Evolutionary conservation across 2,797 vertebrate species (phyloP).

Genomic region (Mormyrus proboscirostris): DNA sequence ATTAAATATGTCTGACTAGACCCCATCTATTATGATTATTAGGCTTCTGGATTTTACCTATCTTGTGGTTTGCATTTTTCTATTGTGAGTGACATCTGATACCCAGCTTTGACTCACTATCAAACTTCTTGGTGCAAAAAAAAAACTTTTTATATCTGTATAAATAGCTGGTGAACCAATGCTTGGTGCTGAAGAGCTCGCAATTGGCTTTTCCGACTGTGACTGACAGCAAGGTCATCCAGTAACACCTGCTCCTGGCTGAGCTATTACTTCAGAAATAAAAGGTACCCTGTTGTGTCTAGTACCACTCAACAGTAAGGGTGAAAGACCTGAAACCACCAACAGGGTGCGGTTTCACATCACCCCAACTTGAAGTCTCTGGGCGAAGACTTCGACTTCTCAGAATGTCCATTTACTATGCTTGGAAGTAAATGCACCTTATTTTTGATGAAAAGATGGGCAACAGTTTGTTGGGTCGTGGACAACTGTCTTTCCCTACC

Average conservation of each 20-base stretch:
- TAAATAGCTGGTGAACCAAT: neutral
- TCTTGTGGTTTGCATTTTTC: neutral
- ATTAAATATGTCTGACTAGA: neutral
- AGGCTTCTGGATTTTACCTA: neutral
- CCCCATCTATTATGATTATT: neutral
- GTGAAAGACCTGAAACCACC: neutral
- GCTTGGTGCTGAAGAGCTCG: neutral
- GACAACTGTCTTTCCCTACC: neutral
- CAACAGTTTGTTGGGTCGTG: neutral
- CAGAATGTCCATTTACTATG: neutral
- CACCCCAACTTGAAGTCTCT: neutral
- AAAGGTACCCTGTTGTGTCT: neutral
- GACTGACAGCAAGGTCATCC: neutral
- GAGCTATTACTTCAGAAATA: neutral
- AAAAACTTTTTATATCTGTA: neutral
- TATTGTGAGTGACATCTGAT: neutral
- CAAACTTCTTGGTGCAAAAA: neutral
- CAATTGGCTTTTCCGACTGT: neutral
- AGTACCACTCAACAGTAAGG: neutral
- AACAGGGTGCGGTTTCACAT: neutral
- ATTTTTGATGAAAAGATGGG: neutral
- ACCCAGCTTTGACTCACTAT: neutral
- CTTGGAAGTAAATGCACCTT: neutral
- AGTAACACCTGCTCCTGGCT: neutral
- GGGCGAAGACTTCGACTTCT: neutral